Evolutionary conservation across 2,797 vertebrate genomes (phyloP).

Genomic region (Sebastes miniatus): DNA sequence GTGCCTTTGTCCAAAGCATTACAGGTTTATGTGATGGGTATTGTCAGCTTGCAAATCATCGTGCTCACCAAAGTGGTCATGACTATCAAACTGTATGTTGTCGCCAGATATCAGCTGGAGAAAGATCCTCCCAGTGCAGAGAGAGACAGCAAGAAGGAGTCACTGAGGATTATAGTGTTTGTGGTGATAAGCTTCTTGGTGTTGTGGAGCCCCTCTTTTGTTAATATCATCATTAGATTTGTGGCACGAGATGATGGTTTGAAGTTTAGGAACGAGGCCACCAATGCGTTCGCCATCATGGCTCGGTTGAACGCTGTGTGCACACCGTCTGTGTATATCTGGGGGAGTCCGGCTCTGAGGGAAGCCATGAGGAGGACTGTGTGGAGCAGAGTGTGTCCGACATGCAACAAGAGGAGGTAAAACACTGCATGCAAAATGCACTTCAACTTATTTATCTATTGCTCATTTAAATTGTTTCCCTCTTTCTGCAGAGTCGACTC

Average conservation of each 20-base stretch:
- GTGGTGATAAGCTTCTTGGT: constrained; percentile 58
- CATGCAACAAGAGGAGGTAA: constrained; percentile 51
- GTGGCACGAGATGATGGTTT: too few species aligned
- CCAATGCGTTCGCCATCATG: constrained; percentile 67
- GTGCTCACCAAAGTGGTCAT: constrained; percentile 63
- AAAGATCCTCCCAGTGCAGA: constrained; percentile 57
- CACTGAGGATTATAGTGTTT: constrained; percentile 73
- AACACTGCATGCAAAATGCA: background rate
- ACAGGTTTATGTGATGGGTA: background rate
- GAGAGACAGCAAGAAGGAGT: constrained; percentile 65
- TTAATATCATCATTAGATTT: constrained; percentile 32
- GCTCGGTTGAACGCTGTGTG: constrained; percentile 67
- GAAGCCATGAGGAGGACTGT: constrained; percentile 42
- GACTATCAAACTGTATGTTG: constrained; percentile 71
- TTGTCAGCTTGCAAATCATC: constrained; percentile 43
- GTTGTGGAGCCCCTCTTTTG: constrained; percentile 72
- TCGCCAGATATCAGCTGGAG: constrained; percentile 61
- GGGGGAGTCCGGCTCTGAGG: constrained; percentile 70
- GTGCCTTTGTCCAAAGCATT: background rate
- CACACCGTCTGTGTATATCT: constrained; percentile 69
- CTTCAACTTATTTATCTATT: background rate
- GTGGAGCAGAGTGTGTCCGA: constrained; percentile 59
- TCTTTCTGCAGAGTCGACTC: too few species aligned
- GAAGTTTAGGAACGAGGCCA: constrained; percentile 58
- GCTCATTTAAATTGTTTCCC: background rate